Conservation (phyloP, 2,888 invertebrate genomes). For the Julus scandinavius region DNA sequence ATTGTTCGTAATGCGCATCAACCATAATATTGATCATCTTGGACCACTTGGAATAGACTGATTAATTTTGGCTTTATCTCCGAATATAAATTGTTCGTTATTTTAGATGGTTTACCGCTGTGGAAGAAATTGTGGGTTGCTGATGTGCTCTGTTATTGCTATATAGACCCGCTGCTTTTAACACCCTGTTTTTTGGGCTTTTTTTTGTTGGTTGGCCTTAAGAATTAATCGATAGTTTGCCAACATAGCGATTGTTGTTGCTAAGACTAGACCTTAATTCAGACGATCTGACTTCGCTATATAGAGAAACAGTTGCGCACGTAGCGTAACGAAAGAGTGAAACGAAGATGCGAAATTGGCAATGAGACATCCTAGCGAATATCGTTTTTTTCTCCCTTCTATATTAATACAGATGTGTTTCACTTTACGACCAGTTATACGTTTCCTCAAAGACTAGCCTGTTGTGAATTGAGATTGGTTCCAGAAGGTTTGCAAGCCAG, state of each 20-base stretch:
- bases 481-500: background rate
- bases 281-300: background rate
- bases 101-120: background rate
- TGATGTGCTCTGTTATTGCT: background rate
- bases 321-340: constrained; percentile 35
- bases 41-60: background rate
- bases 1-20: background rate
- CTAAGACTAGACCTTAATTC: constrained; percentile 1
- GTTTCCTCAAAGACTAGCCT: background rate
- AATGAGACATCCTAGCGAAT: background rate
- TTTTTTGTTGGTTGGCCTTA: background rate
- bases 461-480: background rate
- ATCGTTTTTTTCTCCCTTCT: background rate
- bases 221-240: constrained; percentile 39
- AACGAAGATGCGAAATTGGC: constrained; percentile 30
- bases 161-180: background rate
- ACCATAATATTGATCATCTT: background rate
- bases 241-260: constrained; percentile 12
- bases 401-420: background rate
- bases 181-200: background rate
- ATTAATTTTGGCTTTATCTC: background rate
- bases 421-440: background rate
- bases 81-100: background rate
- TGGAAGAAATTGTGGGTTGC: background rate
- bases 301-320: background rate